phyloP scores from a whole-genome alignment of 1,140 invertebrate species.

The Acarapis woodi region DNA sequence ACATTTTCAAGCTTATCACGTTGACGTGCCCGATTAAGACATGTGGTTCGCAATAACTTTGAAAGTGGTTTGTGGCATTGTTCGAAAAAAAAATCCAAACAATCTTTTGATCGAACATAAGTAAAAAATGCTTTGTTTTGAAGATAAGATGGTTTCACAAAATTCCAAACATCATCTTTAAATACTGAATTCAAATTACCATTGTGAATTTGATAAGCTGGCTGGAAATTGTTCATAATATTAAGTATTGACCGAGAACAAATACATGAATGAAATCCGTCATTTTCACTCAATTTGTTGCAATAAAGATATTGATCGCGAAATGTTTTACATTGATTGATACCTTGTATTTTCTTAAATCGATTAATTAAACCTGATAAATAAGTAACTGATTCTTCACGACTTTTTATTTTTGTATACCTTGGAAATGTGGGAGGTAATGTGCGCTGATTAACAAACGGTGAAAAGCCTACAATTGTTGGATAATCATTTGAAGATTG shows the following conservation, averaged over 20 bases:
- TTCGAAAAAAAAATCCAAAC: constrained; percentile 56
- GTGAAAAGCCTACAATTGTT: constrained; percentile 53
- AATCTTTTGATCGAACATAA: constrained; percentile 35
- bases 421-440: constrained; percentile 90
- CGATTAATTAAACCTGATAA: constrained; percentile 47
- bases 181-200: constrained; percentile 42
- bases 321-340: constrained; percentile 42
- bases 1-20: constrained; percentile 67
- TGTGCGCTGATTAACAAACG: constrained; percentile 70
- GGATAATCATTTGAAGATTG: constrained; percentile 17
- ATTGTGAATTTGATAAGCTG: constrained; percentile 18
- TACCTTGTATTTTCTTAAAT: constrained; percentile 47
- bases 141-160: constrained; percentile 48
- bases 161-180: constrained; percentile 47
- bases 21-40: constrained; percentile 76
- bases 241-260: constrained; percentile 72
- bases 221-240: constrained; percentile 42
- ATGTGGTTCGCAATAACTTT: constrained; percentile 32
- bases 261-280: constrained; percentile 80
- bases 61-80: constrained; percentile 63
- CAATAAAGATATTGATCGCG: too few species aligned
- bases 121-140: constrained; percentile 10
- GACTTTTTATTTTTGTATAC: constrained; percentile 67
- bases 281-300: constrained; percentile 49
- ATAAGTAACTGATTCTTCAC: constrained; percentile 49